phyloP scores from a whole-genome alignment of 2,888 invertebrate genomes.

The Mycalesis mineus region DNA sequence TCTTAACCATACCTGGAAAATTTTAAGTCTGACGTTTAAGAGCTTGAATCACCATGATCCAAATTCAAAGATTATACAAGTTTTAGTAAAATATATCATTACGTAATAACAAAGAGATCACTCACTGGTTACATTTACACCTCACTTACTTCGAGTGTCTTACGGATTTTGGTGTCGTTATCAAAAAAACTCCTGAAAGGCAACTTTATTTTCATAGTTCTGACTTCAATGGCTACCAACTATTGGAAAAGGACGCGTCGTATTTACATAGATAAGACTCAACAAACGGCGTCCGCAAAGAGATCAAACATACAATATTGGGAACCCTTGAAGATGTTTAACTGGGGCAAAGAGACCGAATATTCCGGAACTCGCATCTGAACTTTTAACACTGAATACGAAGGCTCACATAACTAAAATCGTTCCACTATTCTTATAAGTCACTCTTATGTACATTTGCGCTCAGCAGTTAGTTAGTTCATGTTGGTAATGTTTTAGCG shows the following conservation, averaged over 20 bases:
- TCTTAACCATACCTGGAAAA: too few species aligned
- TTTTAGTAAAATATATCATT: too few species aligned
- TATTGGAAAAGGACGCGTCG: neutral
- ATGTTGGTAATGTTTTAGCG: too few species aligned
- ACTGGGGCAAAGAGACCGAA: neutral
- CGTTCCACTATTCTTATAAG: too few species aligned
- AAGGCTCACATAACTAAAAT: too few species aligned
- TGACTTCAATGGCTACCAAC: neutral
- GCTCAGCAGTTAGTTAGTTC: too few species aligned
- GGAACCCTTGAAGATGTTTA: neutral
- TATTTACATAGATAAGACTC: neutral
- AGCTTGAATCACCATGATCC: too few species aligned
- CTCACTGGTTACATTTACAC: neutral
- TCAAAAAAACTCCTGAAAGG: too few species aligned
- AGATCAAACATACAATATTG: neutral
- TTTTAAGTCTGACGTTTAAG: too few species aligned
- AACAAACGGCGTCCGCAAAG: neutral
- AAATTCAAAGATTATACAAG: too few species aligned
- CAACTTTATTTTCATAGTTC: neutral
- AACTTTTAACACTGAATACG: conserved; percentile 16
- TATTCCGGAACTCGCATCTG: neutral
- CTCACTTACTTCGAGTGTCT: neutral
- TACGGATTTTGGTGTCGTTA: neutral
- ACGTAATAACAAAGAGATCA: neutral
- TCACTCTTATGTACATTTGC: too few species aligned